Evolutionary conservation across 1,140 invertebrate genomes (phyloP).

Genomic region (Drosophila littoralis): DNA sequence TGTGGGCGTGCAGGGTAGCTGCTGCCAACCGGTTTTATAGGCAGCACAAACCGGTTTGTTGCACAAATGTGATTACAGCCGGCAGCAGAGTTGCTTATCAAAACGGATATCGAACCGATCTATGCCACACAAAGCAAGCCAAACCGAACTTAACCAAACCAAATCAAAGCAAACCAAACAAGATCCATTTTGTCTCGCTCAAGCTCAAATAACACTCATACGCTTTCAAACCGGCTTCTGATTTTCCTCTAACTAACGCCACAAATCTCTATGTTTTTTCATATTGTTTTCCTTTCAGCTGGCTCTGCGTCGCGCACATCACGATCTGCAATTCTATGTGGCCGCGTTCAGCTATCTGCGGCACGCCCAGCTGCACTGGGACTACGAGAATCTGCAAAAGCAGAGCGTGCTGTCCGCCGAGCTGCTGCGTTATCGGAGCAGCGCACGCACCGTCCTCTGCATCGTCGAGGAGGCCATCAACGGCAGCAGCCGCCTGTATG

Average conservation of each 20-base stretch:
- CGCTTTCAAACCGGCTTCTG: constrained; percentile 6
- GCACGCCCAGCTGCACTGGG: constrained; percentile 58
- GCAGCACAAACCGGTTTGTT: neutral
- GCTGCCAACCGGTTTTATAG: constrained; percentile 1
- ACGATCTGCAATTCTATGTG: constrained; percentile 70
- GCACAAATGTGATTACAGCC: constrained; percentile 9
- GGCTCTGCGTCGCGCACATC: constrained; percentile 57
- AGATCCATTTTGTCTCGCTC: too few species aligned
- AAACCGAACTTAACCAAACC: neutral
- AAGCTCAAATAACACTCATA: neutral
- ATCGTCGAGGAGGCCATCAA: constrained; percentile 66
- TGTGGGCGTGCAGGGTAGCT: neutral
- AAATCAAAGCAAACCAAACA: neutral
- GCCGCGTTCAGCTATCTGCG: constrained; percentile 67
- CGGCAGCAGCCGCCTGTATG: constrained; percentile 36
- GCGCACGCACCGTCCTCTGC: constrained; percentile 56
- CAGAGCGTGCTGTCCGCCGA: constrained; percentile 44
- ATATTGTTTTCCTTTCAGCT: constrained; percentile 45
- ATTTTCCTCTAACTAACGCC: neutral
- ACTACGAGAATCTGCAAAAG: constrained; percentile 33
- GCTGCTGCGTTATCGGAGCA: constrained; percentile 35
- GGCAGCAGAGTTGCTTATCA: constrained; percentile 3
- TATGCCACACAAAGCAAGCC: neutral
- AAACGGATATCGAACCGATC: constrained; percentile 8
- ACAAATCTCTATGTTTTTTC: neutral